A percentile compares a stretch with the other conserved stretches of the same genome.
phyloP scores from a whole-genome alignment of 2,797 vertebrate species.

The Helicolenus hilgendorfi region DNA sequence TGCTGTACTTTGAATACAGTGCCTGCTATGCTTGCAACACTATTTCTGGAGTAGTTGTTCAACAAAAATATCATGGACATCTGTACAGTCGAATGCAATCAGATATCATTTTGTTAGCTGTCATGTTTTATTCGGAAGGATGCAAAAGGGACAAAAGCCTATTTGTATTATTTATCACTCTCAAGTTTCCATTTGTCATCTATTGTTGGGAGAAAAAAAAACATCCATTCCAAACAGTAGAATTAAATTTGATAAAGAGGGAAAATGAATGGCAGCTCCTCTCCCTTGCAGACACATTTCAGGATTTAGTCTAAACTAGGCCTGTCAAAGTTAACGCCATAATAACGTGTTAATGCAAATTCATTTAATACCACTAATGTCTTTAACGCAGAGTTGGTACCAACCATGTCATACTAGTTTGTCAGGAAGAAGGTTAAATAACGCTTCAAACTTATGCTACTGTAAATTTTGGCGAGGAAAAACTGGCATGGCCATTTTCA shows the following conservation, averaged over 20 bases:
- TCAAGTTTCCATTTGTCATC: neutral
- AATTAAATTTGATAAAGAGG: constrained; percentile 28
- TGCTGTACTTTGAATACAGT: neutral
- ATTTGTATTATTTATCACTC: neutral
- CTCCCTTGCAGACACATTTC: constrained; percentile 8
- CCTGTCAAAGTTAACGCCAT: too few relatives aligned
- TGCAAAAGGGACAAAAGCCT: neutral
- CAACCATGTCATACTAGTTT: too few relatives aligned
- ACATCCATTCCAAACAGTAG: constrained; percentile 3
- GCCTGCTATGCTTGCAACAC: too few relatives aligned
- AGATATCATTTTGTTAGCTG: neutral
- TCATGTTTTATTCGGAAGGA: neutral
- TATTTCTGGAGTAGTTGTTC: neutral
- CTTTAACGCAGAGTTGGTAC: too few relatives aligned
- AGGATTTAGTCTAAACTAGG: neutral
- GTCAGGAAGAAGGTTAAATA: too few relatives aligned
- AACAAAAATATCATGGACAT: neutral
- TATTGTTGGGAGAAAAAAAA: neutral
- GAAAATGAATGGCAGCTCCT: constrained; percentile 17
- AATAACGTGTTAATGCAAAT: too few relatives aligned
- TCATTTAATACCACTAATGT: too few relatives aligned
- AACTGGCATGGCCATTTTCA: too few relatives aligned
- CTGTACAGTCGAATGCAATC: neutral
- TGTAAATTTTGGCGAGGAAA: too few relatives aligned
- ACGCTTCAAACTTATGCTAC: too few relatives aligned